Percentiles rank a stretch among this genome's conserved stretches.
Conservation (phyloP, 2,888 invertebrate genomes). For the Cephus nigrinus region DNA sequence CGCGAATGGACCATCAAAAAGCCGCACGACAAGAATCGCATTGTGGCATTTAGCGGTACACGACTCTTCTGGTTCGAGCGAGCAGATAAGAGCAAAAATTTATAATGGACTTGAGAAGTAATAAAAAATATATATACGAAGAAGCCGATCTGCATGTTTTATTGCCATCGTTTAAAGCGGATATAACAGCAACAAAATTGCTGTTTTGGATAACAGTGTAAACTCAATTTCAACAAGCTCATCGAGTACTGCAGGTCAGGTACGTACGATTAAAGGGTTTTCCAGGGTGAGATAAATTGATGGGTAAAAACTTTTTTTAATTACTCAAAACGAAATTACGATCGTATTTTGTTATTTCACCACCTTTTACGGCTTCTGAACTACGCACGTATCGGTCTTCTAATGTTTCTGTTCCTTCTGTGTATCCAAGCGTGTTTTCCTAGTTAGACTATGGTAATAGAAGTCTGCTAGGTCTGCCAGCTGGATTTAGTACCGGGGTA, state of each 20-base stretch:
- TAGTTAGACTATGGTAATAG: neutral
- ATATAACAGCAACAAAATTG: neutral
- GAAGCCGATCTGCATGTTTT: neutral
- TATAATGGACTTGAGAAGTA: neutral
- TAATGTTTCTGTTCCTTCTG: neutral
- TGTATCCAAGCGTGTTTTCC: neutral
- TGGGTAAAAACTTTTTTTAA: neutral
- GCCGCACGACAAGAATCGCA: constrained; percentile 26
- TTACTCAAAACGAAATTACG: neutral
- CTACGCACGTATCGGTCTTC: neutral
- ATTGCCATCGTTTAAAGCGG: neutral
- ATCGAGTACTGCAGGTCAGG: neutral
- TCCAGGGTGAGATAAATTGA: neutral
- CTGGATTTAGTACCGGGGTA: neutral
- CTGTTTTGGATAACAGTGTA: neutral
- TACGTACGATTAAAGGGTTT: neutral
- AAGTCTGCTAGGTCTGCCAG: neutral
- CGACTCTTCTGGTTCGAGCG: neutral
- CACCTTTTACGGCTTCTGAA: neutral
- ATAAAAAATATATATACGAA: neutral
- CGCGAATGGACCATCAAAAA: constrained; percentile 9
- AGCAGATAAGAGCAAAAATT: neutral
- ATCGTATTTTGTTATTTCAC: neutral
- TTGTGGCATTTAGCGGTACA: constrained; percentile 17
- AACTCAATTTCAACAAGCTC: too few species aligned